Evolutionary conservation across 1,140 invertebrate species (phyloP).

Genomic region (Hylaeus anthracinus): DNA sequence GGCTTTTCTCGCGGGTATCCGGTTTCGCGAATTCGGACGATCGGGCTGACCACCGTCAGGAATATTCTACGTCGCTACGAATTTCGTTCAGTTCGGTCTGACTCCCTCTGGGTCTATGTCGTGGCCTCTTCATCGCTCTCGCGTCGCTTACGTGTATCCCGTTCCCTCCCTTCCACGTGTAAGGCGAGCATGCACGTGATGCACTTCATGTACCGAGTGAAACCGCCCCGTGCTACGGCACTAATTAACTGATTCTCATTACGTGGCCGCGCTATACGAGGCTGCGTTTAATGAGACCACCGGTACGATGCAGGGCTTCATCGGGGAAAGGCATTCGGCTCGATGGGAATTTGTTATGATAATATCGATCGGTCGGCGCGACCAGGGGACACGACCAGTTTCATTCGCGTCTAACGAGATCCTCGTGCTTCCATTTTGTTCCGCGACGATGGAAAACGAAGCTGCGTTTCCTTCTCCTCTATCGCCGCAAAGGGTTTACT

Average conservation of each 20-base stretch:
- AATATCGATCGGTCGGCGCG: constrained; percentile 42
- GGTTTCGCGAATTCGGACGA: too few species aligned
- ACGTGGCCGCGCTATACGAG: constrained; percentile 70
- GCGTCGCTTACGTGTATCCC: constrained; percentile 32
- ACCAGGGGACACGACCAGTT: constrained; percentile 25
- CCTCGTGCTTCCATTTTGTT: constrained; percentile 29
- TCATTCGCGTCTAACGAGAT: constrained; percentile 29
- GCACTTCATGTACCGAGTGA: constrained; percentile 53
- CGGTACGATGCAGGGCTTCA: constrained; percentile 61
- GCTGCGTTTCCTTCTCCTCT: neutral
- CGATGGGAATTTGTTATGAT: constrained; percentile 53
- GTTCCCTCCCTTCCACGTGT: constrained; percentile 32
- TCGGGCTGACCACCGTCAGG: neutral
- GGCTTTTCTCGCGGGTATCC: too few species aligned
- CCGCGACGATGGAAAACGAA: neutral
- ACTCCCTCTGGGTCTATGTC: neutral
- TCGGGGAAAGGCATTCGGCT: constrained; percentile 45
- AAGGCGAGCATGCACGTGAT: constrained; percentile 52
- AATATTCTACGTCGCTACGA: constrained; percentile 6
- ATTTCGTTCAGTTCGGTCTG: constrained; percentile 9
- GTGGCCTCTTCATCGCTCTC: constrained; percentile 35
- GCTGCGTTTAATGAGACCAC: constrained; percentile 78
- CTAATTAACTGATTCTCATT: constrained; percentile 80
- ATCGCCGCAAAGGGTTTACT: too few species aligned
- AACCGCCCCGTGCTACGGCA: constrained; percentile 62